Conservation (phyloP, 1,140 invertebrate genomes). For the Aradophagus sp. region DNA sequence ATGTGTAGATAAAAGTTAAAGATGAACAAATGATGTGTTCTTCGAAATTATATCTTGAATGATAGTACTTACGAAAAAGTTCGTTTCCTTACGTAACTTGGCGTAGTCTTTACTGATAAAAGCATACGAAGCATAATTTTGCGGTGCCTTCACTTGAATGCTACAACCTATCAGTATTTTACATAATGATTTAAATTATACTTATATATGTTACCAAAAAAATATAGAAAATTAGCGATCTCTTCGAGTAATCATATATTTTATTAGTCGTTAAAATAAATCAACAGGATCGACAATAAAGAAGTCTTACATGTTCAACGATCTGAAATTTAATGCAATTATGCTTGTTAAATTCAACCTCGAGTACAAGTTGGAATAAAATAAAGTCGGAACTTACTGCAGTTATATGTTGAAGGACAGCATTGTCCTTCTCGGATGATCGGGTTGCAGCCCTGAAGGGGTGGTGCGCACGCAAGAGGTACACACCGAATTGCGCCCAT, state of each 20-base stretch:
- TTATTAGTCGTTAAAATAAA: too few species aligned
- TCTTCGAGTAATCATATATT: too few species aligned
- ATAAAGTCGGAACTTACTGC: slow-evolving; percentile 76
- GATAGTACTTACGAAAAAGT: slow-evolving; percentile 65
- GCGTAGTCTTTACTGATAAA: slow-evolving; percentile 77
- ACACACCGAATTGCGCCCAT: slow-evolving; percentile 83
- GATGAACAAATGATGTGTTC: too few species aligned
- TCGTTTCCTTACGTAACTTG: slow-evolving; percentile 75
- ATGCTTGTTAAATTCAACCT: neutral
- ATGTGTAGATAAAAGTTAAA: too few species aligned
- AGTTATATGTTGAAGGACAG: slow-evolving; percentile 89
- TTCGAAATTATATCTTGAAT: neutral
- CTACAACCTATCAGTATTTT: slow-evolving; percentile 73
- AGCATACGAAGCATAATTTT: slow-evolving; percentile 76
- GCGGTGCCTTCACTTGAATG: slow-evolving; percentile 75
- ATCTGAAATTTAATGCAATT: neutral
- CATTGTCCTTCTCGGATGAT: slow-evolving; percentile 85
- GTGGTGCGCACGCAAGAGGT: slow-evolving; percentile 83
- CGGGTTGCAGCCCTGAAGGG: slow-evolving; percentile 84
- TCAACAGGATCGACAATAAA: too few species aligned
- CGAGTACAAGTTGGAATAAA: neutral
- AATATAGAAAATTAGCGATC: too few species aligned
- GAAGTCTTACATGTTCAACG: too few species aligned
- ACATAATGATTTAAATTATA: too few species aligned
- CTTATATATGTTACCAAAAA: too few species aligned